phyloP scores from a whole-genome alignment of 2,797 vertebrate genomes.

The Takifugu ocellatus region DNA sequence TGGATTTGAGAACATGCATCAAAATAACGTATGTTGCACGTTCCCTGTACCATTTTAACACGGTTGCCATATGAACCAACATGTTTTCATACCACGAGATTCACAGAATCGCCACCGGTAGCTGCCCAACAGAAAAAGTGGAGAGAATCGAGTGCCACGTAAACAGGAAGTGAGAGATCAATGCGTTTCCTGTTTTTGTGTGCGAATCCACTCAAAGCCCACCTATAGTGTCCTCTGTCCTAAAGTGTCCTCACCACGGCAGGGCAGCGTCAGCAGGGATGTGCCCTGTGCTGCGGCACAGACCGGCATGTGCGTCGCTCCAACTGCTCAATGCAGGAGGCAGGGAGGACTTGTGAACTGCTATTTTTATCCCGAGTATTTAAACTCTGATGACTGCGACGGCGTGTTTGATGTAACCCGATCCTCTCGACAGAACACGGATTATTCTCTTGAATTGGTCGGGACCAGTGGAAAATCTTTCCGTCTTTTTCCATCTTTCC shows the following conservation, averaged over 20 bases:
- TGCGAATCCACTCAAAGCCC: neutral
- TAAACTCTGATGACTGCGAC: constrained; percentile 3
- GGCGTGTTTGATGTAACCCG: neutral
- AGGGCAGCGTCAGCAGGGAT: neutral
- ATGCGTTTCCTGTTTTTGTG: neutral
- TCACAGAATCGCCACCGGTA: too few relatives aligned
- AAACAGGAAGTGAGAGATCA: neutral
- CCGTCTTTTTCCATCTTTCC: neutral
- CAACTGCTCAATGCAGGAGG: constrained; percentile 1
- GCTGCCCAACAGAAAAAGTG: too few relatives aligned
- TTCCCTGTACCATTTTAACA: too few relatives aligned
- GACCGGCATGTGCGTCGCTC: neutral
- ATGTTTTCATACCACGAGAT: too few relatives aligned
- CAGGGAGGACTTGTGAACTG: constrained; percentile 3
- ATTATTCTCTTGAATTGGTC: neutral
- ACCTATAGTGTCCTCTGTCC: neutral
- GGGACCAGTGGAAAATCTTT: neutral
- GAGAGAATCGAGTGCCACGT: too few relatives aligned
- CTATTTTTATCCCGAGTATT: constrained; percentile 8
- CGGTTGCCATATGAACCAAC: too few relatives aligned
- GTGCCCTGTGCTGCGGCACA: neutral
- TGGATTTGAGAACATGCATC: too few relatives aligned
- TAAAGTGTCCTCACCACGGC: neutral
- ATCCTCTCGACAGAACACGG: neutral
- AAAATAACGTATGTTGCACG: too few relatives aligned